Percentiles rank a stretch among this genome's conserved stretches.
These are phyloP conservation scores for Portevinia maculata DNA, from an alignment of 2,888 invertebrate species.

Conservation along the genomic window DNA sequence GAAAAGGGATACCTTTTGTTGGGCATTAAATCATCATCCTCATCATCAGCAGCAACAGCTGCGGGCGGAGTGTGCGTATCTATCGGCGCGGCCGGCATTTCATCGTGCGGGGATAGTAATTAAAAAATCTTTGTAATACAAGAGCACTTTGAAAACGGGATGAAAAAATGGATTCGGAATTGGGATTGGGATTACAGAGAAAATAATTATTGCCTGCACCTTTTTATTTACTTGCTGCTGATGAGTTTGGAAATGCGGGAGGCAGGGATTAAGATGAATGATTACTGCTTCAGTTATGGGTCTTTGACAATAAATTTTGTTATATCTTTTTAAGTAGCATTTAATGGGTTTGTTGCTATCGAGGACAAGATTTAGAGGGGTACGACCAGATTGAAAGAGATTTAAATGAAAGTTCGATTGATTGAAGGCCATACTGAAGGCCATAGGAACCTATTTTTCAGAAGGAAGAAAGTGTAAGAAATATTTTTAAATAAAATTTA, in stretches of 20 bases:
- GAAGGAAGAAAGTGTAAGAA: too few species aligned
- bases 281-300: constrained; percentile 25
- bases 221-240: constrained; percentile 18
- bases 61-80: constrained; percentile 40
- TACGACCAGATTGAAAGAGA: too few species aligned
- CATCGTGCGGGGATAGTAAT: constrained; percentile 33
- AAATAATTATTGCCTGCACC: neutral
- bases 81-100: too few species aligned
- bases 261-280: constrained; percentile 23
- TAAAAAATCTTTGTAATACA: constrained; percentile 54
- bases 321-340: constrained; percentile 3
- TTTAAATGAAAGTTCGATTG: too few species aligned
- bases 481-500: too few species aligned
- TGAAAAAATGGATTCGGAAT: constrained; percentile 10
- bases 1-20: constrained; percentile 32
- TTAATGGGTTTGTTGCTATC: neutral
- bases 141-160: constrained; percentile 1
- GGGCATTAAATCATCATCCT: constrained; percentile 56
- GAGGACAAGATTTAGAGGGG: too few species aligned
- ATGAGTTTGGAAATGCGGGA: constrained; percentile 14
- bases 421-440: too few species aligned
- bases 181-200: neutral
- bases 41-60: constrained; percentile 48
- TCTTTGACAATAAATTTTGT: constrained; percentile 9
- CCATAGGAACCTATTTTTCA: too few species aligned